A percentile compares a stretch with the other conserved stretches of the same genome.
These are phyloP conservation scores for Drosophila kikkawai DNA, from an alignment of 1,140 invertebrate genomes.

Conservation along the genomic window DNA sequence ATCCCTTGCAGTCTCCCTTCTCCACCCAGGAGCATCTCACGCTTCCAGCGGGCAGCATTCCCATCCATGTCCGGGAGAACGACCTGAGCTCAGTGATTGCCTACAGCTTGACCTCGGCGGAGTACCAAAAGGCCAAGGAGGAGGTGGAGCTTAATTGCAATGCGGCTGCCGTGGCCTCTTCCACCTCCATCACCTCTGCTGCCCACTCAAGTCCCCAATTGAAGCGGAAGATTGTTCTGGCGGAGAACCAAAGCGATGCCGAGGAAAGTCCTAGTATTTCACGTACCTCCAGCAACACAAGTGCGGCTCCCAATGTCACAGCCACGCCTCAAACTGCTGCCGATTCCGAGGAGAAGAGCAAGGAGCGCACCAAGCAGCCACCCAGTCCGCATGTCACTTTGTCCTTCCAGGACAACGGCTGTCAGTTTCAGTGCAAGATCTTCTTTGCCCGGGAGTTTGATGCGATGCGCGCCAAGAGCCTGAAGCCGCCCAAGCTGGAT, in stretches of 20 bases:
- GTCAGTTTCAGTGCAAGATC: constrained; percentile 93
- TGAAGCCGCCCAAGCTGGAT: constrained; percentile 70
- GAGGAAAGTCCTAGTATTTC: constrained; percentile 51
- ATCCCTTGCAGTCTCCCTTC: constrained; percentile 87
- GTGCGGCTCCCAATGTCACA: neutral
- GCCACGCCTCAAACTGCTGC: neutral
- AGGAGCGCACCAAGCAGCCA: constrained; percentile 74
- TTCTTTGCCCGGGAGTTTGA: constrained; percentile 95
- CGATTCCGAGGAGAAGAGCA: constrained; percentile 52
- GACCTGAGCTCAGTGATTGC: constrained; percentile 96
- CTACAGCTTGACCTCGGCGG: constrained; percentile 90
- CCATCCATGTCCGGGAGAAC: constrained; percentile 92
- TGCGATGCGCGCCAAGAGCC: constrained; percentile 87
- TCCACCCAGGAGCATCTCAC: constrained; percentile 89
- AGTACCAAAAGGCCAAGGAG: constrained; percentile 88
- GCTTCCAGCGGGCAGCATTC: constrained; percentile 87
- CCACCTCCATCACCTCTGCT: neutral
- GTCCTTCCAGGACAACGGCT: constrained; percentile 87
- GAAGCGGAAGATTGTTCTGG: constrained; percentile 55
- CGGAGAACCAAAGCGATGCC: constrained; percentile 51
- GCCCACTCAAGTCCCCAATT: constrained; percentile 67
- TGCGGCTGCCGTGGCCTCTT: neutral
- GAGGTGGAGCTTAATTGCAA: constrained; percentile 33
- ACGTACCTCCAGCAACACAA: constrained; percentile 42
- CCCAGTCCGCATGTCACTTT: constrained; percentile 88